These are phyloP conservation scores for Candidula unifasciata DNA, from an alignment of 2,888 invertebrate species.

Conservation along the genomic window DNA sequence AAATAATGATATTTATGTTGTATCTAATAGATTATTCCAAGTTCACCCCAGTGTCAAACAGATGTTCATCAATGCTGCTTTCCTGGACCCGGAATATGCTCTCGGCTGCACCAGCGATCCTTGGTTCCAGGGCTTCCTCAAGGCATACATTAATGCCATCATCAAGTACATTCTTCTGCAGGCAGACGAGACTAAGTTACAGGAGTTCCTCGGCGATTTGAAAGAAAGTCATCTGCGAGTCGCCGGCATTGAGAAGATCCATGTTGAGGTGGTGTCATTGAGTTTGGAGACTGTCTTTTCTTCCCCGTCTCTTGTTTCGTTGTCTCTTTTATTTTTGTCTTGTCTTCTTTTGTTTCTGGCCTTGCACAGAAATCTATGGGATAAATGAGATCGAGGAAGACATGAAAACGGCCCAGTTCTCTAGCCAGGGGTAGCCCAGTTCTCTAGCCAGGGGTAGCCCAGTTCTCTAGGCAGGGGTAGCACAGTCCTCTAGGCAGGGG, in stretches of 20 bases:
- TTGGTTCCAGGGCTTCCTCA: constrained; percentile 8
- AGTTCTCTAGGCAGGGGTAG: too few species aligned
- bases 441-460: too few species aligned
- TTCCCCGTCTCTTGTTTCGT: background rate
- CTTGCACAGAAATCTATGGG: too few species aligned
- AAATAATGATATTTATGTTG: too few species aligned
- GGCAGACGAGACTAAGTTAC: background rate
- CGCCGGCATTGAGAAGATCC: background rate
- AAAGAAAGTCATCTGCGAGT: background rate
- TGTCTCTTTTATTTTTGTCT: too few species aligned
- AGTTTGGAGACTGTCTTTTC: background rate
- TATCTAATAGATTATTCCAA: background rate
- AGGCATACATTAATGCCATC: background rate
- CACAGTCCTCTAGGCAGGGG: too few species aligned
- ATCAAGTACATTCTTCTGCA: constrained; percentile 4
- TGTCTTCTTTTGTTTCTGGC: background rate
- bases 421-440: too few species aligned
- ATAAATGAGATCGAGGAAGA: too few species aligned
- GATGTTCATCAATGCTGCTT: background rate
- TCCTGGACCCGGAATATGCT: background rate
- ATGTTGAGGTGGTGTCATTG: background rate
- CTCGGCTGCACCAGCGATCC: background rate
- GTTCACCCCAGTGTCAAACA: background rate
- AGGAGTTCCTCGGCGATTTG: background rate
- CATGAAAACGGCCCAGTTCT: too few species aligned